phyloP scores from a whole-genome alignment of 1,140 invertebrate genomes.

The Ephestia elutella region DNA sequence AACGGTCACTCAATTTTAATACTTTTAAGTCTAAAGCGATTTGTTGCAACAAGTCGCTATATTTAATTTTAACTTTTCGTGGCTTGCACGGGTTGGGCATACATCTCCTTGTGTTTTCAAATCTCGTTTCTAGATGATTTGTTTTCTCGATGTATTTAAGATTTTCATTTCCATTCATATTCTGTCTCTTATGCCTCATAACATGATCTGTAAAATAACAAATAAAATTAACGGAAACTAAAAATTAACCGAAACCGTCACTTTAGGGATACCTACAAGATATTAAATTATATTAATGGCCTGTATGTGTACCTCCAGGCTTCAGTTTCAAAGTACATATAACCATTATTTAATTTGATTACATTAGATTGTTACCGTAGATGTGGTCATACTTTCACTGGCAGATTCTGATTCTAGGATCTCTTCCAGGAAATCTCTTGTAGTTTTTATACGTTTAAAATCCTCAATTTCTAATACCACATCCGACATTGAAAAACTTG shows the following conservation, averaged over 20 bases:
- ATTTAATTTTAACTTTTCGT: constrained; percentile 19
- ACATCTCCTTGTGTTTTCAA: not conserved
- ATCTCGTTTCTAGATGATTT: not conserved
- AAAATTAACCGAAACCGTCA: not conserved
- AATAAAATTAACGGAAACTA: not conserved
- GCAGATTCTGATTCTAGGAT: constrained; percentile 52
- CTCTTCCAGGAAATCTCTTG: constrained; percentile 60
- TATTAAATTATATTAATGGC: no score
- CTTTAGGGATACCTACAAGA: not conserved
- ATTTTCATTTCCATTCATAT: not conserved
- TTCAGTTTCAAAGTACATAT: no score
- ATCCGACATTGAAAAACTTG: constrained; percentile 39
- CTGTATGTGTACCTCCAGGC: no score
- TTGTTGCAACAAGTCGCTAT: constrained; percentile 32
- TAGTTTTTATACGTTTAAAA: constrained; percentile 43
- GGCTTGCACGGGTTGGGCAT: not conserved
- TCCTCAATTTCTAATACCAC: constrained; percentile 51
- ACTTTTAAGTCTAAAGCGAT: constrained; percentile 36
- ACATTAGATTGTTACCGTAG: not conserved
- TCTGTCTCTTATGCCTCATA: not conserved
- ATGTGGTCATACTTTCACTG: constrained; percentile 30
- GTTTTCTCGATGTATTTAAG: not conserved
- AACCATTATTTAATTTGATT: no score
- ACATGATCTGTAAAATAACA: not conserved
- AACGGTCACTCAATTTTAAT: constrained; percentile 41